These are phyloP conservation scores for Hirtodrosophila confusa DNA, from an alignment of 2,888 invertebrate species.

Conservation along the genomic window DNA sequence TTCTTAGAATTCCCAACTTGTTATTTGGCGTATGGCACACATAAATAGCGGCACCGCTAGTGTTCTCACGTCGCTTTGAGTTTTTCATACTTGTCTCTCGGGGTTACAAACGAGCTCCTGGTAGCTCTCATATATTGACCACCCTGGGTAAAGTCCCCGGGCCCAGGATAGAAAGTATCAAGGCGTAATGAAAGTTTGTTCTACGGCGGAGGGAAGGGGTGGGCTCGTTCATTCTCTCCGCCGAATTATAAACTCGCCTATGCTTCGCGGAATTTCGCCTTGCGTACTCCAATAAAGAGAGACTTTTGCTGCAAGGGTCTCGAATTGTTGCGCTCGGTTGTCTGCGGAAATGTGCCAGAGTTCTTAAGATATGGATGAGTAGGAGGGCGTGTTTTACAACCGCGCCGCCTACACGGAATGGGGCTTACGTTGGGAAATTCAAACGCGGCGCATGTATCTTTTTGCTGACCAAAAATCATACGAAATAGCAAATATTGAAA, in stretches of 20 bases:
- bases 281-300: conserved; percentile 74
- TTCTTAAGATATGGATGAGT: conserved; percentile 81
- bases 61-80: conserved; percentile 56
- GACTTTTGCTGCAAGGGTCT: conserved; percentile 59
- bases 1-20: conserved; percentile 68
- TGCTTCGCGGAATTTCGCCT: conserved; percentile 82
- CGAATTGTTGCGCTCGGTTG: conserved; percentile 80
- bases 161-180: conserved; percentile 84
- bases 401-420: conserved; percentile 72
- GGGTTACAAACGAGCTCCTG: conserved; percentile 84
- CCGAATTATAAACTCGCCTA: conserved; percentile 68
- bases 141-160: conserved; percentile 85
- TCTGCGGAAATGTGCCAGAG: conserved; percentile 84
- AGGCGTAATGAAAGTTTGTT: conserved; percentile 73
- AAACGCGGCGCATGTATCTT: conserved; percentile 35
- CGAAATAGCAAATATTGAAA: too few relatives aligned
- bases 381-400: conserved; percentile 9
- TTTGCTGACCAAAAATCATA: too few relatives aligned
- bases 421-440: conserved; percentile 80
- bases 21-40: conserved; percentile 37
- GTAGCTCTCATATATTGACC: conserved; percentile 73
- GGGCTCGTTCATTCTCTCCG: conserved; percentile 27
- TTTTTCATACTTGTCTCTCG: conserved; percentile 84
- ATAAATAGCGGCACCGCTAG: conserved; percentile 34
- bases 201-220: neutral